These are phyloP conservation scores for Varanus komodoensis DNA, from an alignment of 2,113 vertebrate species.

Conservation along the genomic window DNA sequence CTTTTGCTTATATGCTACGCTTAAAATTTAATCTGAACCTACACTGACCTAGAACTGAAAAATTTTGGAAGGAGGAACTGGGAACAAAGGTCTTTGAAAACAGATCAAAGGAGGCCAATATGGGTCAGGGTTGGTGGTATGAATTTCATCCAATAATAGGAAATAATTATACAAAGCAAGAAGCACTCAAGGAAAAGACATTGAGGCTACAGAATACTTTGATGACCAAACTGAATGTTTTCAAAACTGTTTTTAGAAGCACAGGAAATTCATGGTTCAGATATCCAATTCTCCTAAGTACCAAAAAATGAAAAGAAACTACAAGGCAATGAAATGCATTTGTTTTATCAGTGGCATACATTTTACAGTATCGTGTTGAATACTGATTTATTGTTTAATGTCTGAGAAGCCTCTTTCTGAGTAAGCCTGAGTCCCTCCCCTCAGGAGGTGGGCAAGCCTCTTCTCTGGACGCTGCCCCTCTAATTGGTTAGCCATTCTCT, in stretches of 20 bases:
- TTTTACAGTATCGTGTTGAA: too few relatives aligned
- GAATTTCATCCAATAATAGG: slow-evolving; percentile 52
- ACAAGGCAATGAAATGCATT: slow-evolving; percentile 2
- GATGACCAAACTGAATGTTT: slow-evolving; percentile 17
- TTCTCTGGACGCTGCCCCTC: too few relatives aligned
- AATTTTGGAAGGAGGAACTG: not conserved
- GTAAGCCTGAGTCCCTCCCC: too few relatives aligned
- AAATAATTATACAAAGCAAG: slow-evolving; percentile 16
- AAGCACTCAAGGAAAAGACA: not conserved
- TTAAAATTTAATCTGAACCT: not conserved
- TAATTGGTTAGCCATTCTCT: too few relatives aligned
- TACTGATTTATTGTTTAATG: too few relatives aligned
- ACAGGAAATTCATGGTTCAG: not conserved
- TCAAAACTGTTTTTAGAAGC: slow-evolving; percentile 44
- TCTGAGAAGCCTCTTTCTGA: too few relatives aligned
- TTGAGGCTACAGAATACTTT: not conserved
- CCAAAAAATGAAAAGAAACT: slow-evolving; percentile 59
- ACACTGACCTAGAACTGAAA: not conserved
- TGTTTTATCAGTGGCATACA: too few relatives aligned
- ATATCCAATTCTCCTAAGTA: slow-evolving; percentile 43
- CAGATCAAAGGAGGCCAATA: slow-evolving; percentile 40
- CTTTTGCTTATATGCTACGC: not conserved
- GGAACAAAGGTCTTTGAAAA: slow-evolving; percentile 17
- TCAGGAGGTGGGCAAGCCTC: too few relatives aligned
- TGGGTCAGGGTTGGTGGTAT: slow-evolving; percentile 37